Percentiles rank a stretch among this genome's conserved stretches.
Conservation (phyloP, 2,888 invertebrate species). For the Cantharis lateralis region DNA sequence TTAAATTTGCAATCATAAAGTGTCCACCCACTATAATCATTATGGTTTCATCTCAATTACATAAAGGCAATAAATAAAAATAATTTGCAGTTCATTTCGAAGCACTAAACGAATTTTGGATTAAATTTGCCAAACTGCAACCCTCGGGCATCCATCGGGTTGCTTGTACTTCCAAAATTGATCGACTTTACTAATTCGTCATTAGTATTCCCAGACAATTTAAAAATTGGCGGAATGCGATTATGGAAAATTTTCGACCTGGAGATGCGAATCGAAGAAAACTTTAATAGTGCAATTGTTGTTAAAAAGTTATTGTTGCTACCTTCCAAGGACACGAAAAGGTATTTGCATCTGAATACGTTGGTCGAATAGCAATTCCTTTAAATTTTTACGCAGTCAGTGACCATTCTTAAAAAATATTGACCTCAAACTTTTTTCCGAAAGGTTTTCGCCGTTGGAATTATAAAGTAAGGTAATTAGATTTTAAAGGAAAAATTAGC, state of each 20-base stretch:
- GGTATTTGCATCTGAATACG: constrained; percentile 25
- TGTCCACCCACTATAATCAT: background rate
- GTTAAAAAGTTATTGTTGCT: constrained; percentile 13
- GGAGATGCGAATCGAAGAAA: background rate
- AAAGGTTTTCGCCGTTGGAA: background rate
- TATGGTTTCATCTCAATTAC: background rate
- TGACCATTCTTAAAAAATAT: constrained; percentile 25
- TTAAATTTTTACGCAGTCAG: constrained; percentile 29
- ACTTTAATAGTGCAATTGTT: background rate
- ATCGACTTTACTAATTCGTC: background rate
- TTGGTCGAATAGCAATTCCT: constrained; percentile 22
- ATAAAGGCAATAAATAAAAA: background rate
- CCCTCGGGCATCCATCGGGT: too few species aligned
- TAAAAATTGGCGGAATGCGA: background rate
- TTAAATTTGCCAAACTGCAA: too few species aligned
- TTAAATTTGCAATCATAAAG: background rate
- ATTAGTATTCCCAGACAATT: background rate
- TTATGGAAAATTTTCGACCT: background rate
- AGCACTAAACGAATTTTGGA: too few species aligned
- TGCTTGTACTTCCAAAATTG: background rate
- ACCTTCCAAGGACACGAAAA: constrained; percentile 25
- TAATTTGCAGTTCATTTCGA: too few species aligned
- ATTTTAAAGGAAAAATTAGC: background rate
- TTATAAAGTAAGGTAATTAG: background rate
- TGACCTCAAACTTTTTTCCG: constrained; percentile 31